Conservation (phyloP, 2,888 invertebrate species). For the Blastobasis adustella region DNA sequence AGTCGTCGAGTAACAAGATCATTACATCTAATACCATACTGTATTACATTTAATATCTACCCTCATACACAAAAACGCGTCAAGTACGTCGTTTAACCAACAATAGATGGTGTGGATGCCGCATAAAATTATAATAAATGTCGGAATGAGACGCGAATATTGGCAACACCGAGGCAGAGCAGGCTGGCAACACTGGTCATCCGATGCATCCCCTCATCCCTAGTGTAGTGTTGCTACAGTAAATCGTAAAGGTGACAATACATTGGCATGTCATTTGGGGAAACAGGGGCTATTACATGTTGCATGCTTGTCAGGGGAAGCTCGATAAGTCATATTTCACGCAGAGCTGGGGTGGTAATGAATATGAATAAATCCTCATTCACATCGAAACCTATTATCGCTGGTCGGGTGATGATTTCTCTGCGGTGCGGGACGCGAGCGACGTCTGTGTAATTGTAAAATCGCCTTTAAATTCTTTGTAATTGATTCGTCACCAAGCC, state of each 20-base stretch:
- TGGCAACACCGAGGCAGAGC: constrained; percentile 16
- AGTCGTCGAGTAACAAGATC: constrained; percentile 6
- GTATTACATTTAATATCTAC: constrained; percentile 49
- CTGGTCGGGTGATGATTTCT: constrained; percentile 41
- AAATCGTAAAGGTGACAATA: constrained; percentile 65
- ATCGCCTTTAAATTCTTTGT: constrained; percentile 29
- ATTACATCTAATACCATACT: constrained; percentile 9
- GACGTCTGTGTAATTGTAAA: constrained; percentile 51
- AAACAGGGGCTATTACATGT: constrained; percentile 55
- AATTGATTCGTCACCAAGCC: no score
- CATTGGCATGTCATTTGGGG: constrained; percentile 63
- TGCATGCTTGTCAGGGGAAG: constrained; percentile 27
- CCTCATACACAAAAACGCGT: constrained; percentile 51
- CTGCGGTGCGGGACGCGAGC: constrained; percentile 20
- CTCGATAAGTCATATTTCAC: constrained; percentile 68
- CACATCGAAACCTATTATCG: constrained; percentile 53
- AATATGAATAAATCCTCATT: constrained; percentile 44
- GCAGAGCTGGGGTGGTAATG: constrained; percentile 45
- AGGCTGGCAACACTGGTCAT: constrained; percentile 2
- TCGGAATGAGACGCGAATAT: constrained; percentile 33
- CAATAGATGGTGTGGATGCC: constrained; percentile 58
- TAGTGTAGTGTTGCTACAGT: constrained; percentile 44
- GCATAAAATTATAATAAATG: constrained; percentile 74
- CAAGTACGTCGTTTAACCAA: constrained; percentile 63
- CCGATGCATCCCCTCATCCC: background rate